Evolutionary conservation across 2,888 invertebrate genomes (phyloP).

Genomic region (Acanthopleura granulata): DNA sequence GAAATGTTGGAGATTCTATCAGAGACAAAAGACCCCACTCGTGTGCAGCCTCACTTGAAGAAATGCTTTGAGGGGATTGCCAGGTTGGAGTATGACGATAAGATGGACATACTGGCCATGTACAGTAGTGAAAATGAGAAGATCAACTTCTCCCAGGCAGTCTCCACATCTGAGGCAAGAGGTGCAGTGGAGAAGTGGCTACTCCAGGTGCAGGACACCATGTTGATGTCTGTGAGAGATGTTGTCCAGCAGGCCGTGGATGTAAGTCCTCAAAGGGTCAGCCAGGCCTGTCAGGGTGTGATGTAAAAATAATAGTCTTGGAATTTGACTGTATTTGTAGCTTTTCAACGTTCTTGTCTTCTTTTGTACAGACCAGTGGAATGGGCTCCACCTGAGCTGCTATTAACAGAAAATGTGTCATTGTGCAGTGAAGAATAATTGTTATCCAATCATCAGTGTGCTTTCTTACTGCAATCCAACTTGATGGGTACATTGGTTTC

Average conservation of each 20-base stretch:
- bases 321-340: background rate
- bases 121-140: conserved; percentile 85
- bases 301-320: background rate
- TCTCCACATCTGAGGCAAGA: conserved; percentile 82
- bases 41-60: conserved; percentile 70
- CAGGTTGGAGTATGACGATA: conserved; percentile 85
- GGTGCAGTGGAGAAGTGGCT: conserved; percentile 92
- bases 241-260: conserved; percentile 75
- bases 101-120: conserved; percentile 91
- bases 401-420: too few relatives aligned
- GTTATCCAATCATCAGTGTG: too few relatives aligned
- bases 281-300: too few relatives aligned
- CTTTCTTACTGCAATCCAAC: too few relatives aligned
- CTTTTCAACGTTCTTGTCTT: background rate
- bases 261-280: conserved; percentile 49
- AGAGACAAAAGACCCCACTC: conserved; percentile 69
- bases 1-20: conserved; percentile 71
- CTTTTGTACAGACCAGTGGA: too few relatives aligned
- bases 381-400: too few relatives aligned
- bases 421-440: too few relatives aligned
- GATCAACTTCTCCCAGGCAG: conserved; percentile 78
- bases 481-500: too few relatives aligned
- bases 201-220: conserved; percentile 83
- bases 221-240: conserved; percentile 80
- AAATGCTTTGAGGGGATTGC: conserved; percentile 81